phyloP scores from a whole-genome alignment of 2,888 invertebrate genomes.

The Drosophila recens region DNA sequence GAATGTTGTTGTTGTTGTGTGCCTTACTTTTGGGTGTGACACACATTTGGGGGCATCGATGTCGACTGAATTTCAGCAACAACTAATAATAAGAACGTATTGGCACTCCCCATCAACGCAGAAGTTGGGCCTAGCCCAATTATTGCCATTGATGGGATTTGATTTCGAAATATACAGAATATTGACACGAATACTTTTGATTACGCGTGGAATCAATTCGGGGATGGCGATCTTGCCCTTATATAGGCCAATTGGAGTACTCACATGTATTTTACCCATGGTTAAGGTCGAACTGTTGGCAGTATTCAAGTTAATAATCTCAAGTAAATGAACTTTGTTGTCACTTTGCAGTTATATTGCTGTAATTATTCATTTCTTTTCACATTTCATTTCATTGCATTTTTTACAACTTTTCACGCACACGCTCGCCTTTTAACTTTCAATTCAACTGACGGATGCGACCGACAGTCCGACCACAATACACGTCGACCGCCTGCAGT shows the following conservation, averaged over 20 bases:
- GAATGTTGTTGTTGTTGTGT: conserved; percentile 17
- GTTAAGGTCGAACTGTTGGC: conserved; percentile 24
- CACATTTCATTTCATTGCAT: conserved; percentile 4
- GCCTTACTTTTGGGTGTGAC: conserved; percentile 67
- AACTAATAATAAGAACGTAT: conserved; percentile 38
- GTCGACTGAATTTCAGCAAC: conserved; percentile 43
- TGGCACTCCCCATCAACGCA: conserved; percentile 38
- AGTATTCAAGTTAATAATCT: conserved; percentile 29
- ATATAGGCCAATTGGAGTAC: conserved; percentile 35
- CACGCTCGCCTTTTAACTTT: conserved; percentile 41
- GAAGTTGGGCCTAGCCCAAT: conserved; percentile 56
- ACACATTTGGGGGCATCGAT: conserved; percentile 59
- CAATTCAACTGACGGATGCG: conserved; percentile 29
- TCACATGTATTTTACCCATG: conserved; percentile 82
- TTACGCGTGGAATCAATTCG: no score
- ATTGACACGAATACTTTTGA: conserved; percentile 59
- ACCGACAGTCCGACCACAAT: conserved; percentile 24
- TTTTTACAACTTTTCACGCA: conserved; percentile 43
- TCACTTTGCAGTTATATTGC: conserved; percentile 42
- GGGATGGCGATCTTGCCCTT: conserved; percentile 6
- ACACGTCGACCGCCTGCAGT: conserved; percentile 72
- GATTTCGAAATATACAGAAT: conserved; percentile 45
- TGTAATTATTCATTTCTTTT: conserved; percentile 36
- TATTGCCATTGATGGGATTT: conserved; percentile 35
- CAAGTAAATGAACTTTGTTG: conserved; percentile 39